Evolutionary conservation across 2,888 invertebrate species (phyloP).

Genomic region (Patella depressa): DNA sequence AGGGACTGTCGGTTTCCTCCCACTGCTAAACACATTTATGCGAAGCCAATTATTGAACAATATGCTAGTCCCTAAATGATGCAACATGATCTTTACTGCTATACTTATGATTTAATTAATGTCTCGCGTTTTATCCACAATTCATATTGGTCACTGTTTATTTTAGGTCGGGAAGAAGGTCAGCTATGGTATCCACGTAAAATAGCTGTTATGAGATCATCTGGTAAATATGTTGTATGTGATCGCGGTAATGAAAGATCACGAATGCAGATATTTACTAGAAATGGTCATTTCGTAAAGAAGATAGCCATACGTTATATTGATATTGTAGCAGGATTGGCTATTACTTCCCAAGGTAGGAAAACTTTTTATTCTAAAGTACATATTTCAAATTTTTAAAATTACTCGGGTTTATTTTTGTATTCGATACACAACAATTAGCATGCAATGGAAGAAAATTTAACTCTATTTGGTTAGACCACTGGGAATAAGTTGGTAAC

Average conservation of each 20-base stretch:
- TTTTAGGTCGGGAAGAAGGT: slow-evolving; percentile 82
- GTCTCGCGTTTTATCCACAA: too few species aligned
- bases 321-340: slow-evolving; percentile 87
- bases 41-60: too few species aligned
- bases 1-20: too few species aligned
- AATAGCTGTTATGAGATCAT: slow-evolving; percentile 78
- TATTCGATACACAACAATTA: neutral
- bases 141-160: too few species aligned
- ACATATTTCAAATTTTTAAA: neutral
- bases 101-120: too few species aligned
- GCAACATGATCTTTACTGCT: neutral
- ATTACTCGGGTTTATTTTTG: neutral
- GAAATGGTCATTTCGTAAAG: slow-evolving; percentile 94
- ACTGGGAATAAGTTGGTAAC: too few species aligned
- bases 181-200: slow-evolving; percentile 98
- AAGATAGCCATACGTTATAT: slow-evolving; percentile 84
- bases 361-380: neutral
- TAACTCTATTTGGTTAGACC: too few species aligned
- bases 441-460: neutral
- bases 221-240: slow-evolving; percentile 83
- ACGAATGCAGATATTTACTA: slow-evolving; percentile 97
- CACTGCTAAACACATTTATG: too few species aligned
- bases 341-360: slow-evolving; percentile 87
- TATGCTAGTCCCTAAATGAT: too few species aligned
- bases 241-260: slow-evolving; percentile 97